Conservation (phyloP, 1,140 invertebrate species). For the Eufriesea mexicana region DNA sequence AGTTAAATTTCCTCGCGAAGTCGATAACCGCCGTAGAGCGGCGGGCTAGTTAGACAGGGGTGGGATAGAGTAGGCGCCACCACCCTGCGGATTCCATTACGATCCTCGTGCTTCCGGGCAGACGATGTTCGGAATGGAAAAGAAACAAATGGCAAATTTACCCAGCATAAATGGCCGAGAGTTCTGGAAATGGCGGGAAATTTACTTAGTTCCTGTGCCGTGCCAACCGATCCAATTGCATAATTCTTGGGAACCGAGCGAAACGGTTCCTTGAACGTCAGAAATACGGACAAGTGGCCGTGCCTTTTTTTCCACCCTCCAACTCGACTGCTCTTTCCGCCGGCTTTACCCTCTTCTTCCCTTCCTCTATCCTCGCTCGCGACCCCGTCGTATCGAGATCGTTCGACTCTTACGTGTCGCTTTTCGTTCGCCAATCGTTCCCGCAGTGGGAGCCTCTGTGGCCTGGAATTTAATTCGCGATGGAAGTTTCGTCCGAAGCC, state of each 20-base stretch:
- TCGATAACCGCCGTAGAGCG: conserved; percentile 48
- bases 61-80: not conserved
- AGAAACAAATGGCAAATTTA: conserved; percentile 68
- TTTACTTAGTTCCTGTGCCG: conserved; percentile 64
- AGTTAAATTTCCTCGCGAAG: conserved; percentile 50
- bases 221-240: conserved; percentile 65
- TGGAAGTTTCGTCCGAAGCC: too few species aligned
- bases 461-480: not conserved
- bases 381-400: not conserved
- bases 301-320: not conserved
- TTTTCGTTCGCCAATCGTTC: not conserved
- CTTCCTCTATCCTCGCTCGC: not conserved
- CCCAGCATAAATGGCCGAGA: conserved; percentile 62
- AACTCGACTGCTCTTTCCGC: not conserved
- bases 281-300: conserved; percentile 43
- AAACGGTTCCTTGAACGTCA: conserved; percentile 53
- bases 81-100: conserved; percentile 49
- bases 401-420: not conserved
- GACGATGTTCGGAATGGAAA: conserved; percentile 53
- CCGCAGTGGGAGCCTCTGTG: too few species aligned
- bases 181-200: conserved; percentile 64
- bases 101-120: conserved; percentile 35
- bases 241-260: conserved; percentile 64
- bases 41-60: not conserved
- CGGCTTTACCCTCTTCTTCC: not conserved